Evolutionary conservation across 2,888 invertebrate genomes (phyloP), one percentile per base, ranked within the genome.

Genomic region (Spilarctia lutea): DNA sequence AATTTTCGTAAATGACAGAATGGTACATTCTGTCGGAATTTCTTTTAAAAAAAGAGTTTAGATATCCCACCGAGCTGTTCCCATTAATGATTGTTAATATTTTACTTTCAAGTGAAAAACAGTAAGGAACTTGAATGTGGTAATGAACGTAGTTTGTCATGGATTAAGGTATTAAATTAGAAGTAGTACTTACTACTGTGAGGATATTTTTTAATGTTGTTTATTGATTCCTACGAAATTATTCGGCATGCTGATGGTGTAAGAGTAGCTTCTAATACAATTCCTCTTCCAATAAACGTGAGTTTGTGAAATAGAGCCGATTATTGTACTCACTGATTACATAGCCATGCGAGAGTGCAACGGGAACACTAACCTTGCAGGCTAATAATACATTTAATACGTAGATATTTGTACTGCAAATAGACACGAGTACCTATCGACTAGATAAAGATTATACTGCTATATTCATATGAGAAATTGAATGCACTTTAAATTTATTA

Each of bases 321-420:
- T 79, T 75, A 82, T 73, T 75, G 80, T 73, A 79, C 20, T 20
- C 66, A 72, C 72, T 73, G 77, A 75, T 80, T 79, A 80, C 82
- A 85, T 85, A 83, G 79, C 81, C 84, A 87, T 87, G 85, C 85
- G 81, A 86, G 88, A 90, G 86, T 91, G 91, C 90, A 92, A 86
- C 90, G 91, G 91, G 90, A 91, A 90, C 91, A 89, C 89, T 91
- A 93, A 93, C 95, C 95, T 94, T 94, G 95, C 88, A 87, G 86
- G 90, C 94, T 95, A 95, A 92, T 93, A 93, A 93, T 95, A 95
- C 89, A 90, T 90, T 82, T 89, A 89, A 93, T 92, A 92, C 90
- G 91, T 91, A 91, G 88, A 91, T 91, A 90, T 91, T 92, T 90
- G 87, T 87, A 88, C 88, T 90, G 87, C 86, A 90, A 90, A 90